A percentile compares a stretch with the other conserved stretches of the same genome.
phyloP scores from a whole-genome alignment of 2,797 vertebrate species.

The Myotis daubentonii region DNA sequence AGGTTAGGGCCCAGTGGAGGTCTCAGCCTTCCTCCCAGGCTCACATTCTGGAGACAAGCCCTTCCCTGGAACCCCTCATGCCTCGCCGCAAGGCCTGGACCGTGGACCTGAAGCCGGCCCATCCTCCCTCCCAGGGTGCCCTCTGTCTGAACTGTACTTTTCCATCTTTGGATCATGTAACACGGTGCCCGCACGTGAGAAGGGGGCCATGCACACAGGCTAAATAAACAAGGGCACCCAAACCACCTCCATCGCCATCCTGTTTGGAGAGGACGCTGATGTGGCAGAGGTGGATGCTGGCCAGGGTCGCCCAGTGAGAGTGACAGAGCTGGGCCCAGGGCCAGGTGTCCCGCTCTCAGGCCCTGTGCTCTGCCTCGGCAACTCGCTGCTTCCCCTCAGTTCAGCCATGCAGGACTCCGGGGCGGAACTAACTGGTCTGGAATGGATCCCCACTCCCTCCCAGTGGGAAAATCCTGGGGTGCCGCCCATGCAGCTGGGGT shows the following conservation, averaged over 20 bases:
- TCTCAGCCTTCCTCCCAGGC: not conserved
- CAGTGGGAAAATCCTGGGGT: not conserved
- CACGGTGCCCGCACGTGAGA: not conserved
- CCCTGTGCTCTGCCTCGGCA: too few species aligned
- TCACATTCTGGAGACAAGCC: rapidly evolving
- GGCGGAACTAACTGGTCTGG: not conserved
- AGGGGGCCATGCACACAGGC: not conserved
- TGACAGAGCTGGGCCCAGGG: not conserved
- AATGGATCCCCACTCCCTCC: not conserved
- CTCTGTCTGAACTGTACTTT: too few species aligned
- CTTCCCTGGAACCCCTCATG: not conserved
- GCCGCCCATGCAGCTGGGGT: not conserved
- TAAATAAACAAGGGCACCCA: not conserved
- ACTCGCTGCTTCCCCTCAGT: not conserved
- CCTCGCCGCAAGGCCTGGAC: not conserved
- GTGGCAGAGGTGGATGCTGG: not conserved
- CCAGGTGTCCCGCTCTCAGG: not conserved
- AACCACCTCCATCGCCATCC: not conserved
- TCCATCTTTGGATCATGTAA: not conserved
- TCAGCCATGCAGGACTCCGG: too few species aligned
- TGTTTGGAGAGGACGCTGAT: not conserved
- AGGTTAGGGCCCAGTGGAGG: too few species aligned
- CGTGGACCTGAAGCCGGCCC: not conserved
- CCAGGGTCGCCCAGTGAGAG: not conserved
- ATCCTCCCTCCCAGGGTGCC: not conserved